Base-by-base conservation (phyloP, 2,113 vertebrate genomes). In the Beaufortia kweichowensis region DNA sequence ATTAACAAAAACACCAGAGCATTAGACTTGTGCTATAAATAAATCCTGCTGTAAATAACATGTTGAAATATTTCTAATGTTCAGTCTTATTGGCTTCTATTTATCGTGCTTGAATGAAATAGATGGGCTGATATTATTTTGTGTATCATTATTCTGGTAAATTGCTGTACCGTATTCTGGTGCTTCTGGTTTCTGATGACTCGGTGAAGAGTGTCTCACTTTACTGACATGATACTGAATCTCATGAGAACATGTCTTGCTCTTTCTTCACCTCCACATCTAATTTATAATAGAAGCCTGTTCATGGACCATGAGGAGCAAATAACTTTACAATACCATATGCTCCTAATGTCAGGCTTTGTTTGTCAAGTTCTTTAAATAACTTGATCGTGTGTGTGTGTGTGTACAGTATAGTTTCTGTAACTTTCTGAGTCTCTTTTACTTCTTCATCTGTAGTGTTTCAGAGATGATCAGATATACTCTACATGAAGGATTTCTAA, bases 21-120 rank as follows among this genome's bases (percentile, higher is more conserved):
- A 46, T 15, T 14, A 46, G 43, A 46, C 48, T 6, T 73, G 48
- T 10, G 28, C n/a, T 24, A 79, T 82, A 85, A 84, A 84, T 74
- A 62, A 31, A 62, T 23, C 75, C 83, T 76, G 74, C 81, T 90
- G 89, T 89, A 82, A 79, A 88, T 88, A 89, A 87, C 84, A 77
- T 76, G 84, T 89, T 72, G 84, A 53, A 66, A 77, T 88, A 82
- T 81, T 81, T 87, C 83, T 86, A 76, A 81, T 82, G 64, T 15
- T 56, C 63, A 4, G 53, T 67, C 72, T 75, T 70, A 85, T 80
- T 88, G 80, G 83, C 84, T 81, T 89, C 86, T 84, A 77, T 87
- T 89, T 88, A 85, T 87, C 66, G 81, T 85, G 78, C 76, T 84
- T 67, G 46, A 66, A 67, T 86, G 12, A 87, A 31, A 59, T 81